Conservation (phyloP, 2,888 invertebrate species). For the Ceriagrion tenellum region DNA sequence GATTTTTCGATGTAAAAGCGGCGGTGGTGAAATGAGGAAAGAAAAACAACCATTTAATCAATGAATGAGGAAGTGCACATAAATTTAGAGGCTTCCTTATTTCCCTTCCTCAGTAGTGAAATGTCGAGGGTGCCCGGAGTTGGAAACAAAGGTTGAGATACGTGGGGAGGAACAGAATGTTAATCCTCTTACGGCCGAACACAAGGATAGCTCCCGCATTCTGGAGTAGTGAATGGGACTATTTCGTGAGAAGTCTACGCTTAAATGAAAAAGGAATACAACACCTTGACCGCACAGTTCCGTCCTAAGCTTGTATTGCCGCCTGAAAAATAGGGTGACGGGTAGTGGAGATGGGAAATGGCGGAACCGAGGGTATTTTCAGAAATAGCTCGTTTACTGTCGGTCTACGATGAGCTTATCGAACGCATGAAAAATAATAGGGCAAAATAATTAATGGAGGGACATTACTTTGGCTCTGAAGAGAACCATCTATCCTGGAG, state of each 20-base stretch:
- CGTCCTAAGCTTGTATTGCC: too few relatives aligned
- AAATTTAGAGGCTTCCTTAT: neutral
- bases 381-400: too few relatives aligned
- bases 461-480: too few relatives aligned
- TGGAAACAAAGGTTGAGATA: neutral
- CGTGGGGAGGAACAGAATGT: neutral
- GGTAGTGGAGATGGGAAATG: too few relatives aligned
- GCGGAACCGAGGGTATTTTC: too few relatives aligned
- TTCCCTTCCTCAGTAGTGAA: neutral
- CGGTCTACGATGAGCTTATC: too few relatives aligned
- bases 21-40: neutral
- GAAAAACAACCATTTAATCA: neutral
- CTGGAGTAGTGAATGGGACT: neutral
- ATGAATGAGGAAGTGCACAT: neutral
- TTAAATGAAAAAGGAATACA: too few relatives aligned
- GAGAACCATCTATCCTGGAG: too few relatives aligned
- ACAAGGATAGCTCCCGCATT: neutral
- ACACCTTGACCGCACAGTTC: too few relatives aligned
- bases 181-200: neutral
- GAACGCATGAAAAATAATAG: neutral
- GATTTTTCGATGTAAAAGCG: neutral
- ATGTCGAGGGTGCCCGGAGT: neutral
- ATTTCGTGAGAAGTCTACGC: too few relatives aligned
- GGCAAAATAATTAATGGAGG: too few relatives aligned
- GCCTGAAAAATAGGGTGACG: too few relatives aligned